These are phyloP conservation scores for Anolis sagrei DNA, from an alignment of 2,113 vertebrate genomes.

Conservation along the genomic window DNA sequence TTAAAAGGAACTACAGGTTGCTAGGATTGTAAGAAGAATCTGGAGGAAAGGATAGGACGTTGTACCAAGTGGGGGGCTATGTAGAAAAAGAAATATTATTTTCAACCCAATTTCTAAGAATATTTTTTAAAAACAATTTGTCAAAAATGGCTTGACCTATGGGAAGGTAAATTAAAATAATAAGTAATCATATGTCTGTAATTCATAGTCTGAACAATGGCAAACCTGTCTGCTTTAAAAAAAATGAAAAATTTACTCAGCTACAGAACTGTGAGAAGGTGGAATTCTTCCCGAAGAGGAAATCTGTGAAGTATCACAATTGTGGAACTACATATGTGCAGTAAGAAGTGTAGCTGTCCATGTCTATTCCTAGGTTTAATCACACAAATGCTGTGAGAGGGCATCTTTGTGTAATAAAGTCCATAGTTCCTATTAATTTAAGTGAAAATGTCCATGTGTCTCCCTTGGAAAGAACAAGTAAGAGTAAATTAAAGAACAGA, in stretches of 20 bases:
- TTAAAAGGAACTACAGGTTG: neutral
- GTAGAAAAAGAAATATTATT: neutral
- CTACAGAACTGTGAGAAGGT: no score
- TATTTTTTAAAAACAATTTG: neutral
- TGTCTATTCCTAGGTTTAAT: no score
- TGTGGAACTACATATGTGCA: no score
- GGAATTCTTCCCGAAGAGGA: no score
- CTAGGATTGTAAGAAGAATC: neutral
- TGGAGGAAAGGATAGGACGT: neutral
- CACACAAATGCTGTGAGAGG: no score
- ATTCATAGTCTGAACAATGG: neutral
- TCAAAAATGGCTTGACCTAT: neutral
- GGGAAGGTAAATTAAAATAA: conserved; percentile 22
- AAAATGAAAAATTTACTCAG: no score
- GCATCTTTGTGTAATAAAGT: neutral
- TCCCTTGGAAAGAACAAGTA: conserved; percentile 8
- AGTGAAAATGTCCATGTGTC: neutral
- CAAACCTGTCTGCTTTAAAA: neutral
- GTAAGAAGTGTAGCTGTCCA: no score
- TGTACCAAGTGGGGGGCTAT: neutral
- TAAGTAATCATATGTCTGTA: neutral
- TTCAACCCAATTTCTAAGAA: neutral
- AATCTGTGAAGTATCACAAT: no score
- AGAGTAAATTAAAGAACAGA: neutral
- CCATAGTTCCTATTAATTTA: conserved; percentile 20